Base-by-base conservation (phyloP, 2,888 invertebrate genomes). In the Palloptera scutellata region DNA sequence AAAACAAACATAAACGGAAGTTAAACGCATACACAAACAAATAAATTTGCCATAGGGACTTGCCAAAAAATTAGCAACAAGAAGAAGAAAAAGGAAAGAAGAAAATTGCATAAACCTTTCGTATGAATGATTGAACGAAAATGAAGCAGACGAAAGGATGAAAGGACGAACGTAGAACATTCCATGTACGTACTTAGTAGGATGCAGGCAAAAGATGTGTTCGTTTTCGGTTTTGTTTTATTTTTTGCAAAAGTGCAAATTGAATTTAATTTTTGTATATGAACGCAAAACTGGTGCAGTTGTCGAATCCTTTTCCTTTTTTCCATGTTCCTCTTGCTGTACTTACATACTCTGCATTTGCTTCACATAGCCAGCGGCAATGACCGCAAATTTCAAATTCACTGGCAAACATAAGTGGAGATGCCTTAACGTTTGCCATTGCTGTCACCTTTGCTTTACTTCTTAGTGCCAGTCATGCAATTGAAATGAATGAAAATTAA, bases 371-470 rank as follows among this genome's bases (percentile, higher is more conserved):
- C 69, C 69, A 59, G 45, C 66, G 66, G 69, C 69, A 69, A 51
- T 66, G 63, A 69, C 68, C 68, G 65, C 68, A 65, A 68, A 68
- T 51, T 19, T 42, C 68, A 65, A 68, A 68, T 51, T 19, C 51
- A 19, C 54, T 58, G 17, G 20, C 51, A 65, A 42, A 64, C 19
- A 42, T 30, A 30, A 4, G 6, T 30, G 30, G 30, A 30, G 30
- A 4, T 30, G 30, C 30, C 30, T 30, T 30, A 30, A 30, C 30
- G n/a, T 30, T 30, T 30, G 6, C 30, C n/a, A n/a, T 30, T 30
- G 30, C 30, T 30, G 30, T 30, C 6, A 30, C n/a, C n/a, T n/a
- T n/a, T n/a, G n/a, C n/a, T n/a, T n/a, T n/a, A n/a, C n/a, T n/a
- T n/a, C n/a, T 51, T 13, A 19, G 45, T 45, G 45, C 45, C 10